Conservation (phyloP, 2,113 vertebrate species). For the Nestor notabilis region DNA sequence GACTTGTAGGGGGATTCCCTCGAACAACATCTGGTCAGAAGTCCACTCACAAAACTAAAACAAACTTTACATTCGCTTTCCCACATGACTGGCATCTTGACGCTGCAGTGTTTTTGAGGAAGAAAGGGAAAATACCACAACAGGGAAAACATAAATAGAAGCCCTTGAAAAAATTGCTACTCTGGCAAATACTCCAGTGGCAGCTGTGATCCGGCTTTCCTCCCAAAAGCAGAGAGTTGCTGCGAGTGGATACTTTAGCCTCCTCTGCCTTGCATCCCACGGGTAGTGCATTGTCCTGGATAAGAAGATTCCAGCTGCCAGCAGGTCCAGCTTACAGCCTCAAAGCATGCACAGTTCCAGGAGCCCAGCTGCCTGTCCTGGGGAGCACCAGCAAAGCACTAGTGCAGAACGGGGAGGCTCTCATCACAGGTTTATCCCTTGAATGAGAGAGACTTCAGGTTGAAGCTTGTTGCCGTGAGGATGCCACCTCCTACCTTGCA, state of each 20-base stretch:
- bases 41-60: background rate
- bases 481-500: background rate
- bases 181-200: background rate
- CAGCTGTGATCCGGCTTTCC: background rate
- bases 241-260: accelerated
- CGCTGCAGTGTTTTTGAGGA: background rate
- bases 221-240: background rate
- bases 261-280: accelerated
- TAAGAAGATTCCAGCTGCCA: background rate
- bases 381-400: background rate
- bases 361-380: background rate
- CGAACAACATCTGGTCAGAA: background rate
- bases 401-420: background rate
- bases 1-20: background rate
- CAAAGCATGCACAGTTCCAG: background rate
- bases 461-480: background rate
- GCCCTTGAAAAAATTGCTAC: background rate
- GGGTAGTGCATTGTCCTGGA: accelerated
- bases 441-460: background rate
- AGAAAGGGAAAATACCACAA: background rate
- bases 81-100: background rate
- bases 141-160: background rate
- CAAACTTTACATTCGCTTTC: background rate
- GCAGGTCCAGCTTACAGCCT: background rate
- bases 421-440: background rate